Evolutionary conservation across 2,888 invertebrate genomes (phyloP).

Genomic region (Iphiclides podalirius): DNA sequence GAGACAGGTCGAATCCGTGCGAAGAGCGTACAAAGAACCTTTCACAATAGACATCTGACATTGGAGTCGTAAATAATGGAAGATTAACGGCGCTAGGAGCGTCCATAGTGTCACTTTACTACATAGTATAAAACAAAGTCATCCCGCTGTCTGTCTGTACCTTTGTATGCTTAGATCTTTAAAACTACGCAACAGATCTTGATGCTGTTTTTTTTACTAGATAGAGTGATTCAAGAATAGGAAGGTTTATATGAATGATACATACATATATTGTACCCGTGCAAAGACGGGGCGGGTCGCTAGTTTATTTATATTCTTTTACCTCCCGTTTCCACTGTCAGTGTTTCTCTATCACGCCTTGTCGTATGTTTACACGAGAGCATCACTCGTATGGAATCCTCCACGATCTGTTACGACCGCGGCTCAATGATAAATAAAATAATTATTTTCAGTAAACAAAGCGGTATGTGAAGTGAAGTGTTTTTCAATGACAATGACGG

Average conservation of each 20-base stretch:
- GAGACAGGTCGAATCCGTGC: constrained; percentile 15
- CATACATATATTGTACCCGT: too few species aligned
- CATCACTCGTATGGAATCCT: constrained; percentile 15
- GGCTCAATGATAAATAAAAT: neutral
- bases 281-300: too few species aligned
- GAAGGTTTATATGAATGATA: too few species aligned
- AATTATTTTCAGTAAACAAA: neutral
- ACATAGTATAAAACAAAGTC: too few species aligned
- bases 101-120: constrained; percentile 9
- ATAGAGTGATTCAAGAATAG: too few species aligned
- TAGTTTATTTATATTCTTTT: constrained; percentile 6
- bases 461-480: neutral
- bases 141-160: too few species aligned
- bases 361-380: constrained; percentile 4
- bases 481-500: neutral
- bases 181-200: too few species aligned
- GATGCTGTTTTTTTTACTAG: too few species aligned
- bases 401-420: constrained; percentile 1
- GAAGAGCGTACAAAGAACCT: constrained; percentile 15
- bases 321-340: constrained; percentile 5
- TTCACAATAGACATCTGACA: constrained; percentile 22
- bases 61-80: constrained; percentile 20
- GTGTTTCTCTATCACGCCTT: constrained; percentile 7
- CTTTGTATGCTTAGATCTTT: too few species aligned
- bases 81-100: constrained; percentile 13